Base-by-base conservation (phyloP, 2,797 vertebrate species). In the Sciaenops ocellatus region DNA sequence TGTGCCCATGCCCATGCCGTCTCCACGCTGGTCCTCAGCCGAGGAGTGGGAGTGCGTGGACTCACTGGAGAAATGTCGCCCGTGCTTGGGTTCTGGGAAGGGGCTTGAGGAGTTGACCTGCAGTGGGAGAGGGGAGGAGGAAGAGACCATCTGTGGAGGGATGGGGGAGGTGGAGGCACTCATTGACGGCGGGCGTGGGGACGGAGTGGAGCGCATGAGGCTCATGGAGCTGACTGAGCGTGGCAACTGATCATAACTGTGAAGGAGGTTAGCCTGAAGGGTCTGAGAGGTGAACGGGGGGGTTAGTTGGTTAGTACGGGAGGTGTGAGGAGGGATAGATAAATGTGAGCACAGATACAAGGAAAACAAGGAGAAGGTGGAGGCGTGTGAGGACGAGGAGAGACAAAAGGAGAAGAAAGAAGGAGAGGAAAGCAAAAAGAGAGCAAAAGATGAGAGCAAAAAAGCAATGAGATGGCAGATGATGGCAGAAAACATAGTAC, bases 71-170 rank as follows among this genome's bases (percentile, higher is more conserved):
- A 97, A 96, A 82, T 97, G 96, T 3, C 96, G 95, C 0, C 96
- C 92, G 0, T 95, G 95, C 77, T 96, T 97, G 82, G 94, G 92
- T 91, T 97, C 96, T 0, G 97, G 97, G 91, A 96, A 97, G 6
- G 97, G 97, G 75, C 96, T 97, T 9, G 97, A 96, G 22, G 97
- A 97, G 76, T 97, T 97, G 69, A 96, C 94, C 97, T 97, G 94
- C 13, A 70, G 87, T 86, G 92, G 92, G 76, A 92, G 89, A 95
- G 91, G 93, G 94, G 93, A 93, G 80, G 92, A 91, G 93, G 92
- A 94, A 92, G 89, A 93, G 81, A 94, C 91, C 92, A 94, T 95
- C 92, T 93, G 95, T 92, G 93, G 93, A 79, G 92, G 94, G 91
- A 93, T 86, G 71, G 90, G 94, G 92, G 91, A 94, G 56, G 91